Conservation (phyloP, 2,113 vertebrate genomes). For the Alaudala cheleensis region DNA sequence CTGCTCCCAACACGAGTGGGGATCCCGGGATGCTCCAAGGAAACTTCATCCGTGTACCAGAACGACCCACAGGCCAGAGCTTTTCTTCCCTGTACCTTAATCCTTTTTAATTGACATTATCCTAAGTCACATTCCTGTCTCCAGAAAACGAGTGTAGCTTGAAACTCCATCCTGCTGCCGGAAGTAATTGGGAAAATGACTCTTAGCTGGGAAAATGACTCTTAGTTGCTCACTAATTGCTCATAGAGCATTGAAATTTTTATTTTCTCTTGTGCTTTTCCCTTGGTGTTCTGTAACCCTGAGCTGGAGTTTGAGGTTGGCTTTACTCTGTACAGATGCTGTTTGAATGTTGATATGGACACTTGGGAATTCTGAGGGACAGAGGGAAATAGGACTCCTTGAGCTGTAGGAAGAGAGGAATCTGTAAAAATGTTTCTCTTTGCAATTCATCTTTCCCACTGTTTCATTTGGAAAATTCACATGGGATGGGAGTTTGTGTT, state of each 20-base stretch:
- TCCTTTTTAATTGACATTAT: rapidly evolving
- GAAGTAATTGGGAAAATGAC: not conserved
- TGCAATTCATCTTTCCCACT: not conserved
- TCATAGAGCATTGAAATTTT: rapidly evolving
- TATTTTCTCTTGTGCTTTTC: not conserved
- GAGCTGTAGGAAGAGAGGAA: not conserved
- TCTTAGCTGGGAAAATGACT: not conserved
- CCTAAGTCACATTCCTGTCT: not conserved
- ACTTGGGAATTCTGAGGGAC: not conserved
- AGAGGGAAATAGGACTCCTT: not conserved
- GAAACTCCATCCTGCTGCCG: not conserved
- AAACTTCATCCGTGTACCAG: not conserved
- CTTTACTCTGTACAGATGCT: not conserved
- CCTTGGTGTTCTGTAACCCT: not conserved
- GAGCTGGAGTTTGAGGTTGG: not conserved
- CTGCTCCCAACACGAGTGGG: not conserved
- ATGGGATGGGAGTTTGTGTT: not conserved
- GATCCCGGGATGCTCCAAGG: not conserved
- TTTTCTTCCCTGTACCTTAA: rapidly evolving
- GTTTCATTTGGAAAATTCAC: not conserved
- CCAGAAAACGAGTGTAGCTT: not conserved
- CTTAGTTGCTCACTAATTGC: not conserved
- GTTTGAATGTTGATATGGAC: not conserved
- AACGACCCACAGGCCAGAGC: rapidly evolving
- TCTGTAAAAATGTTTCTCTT: not conserved